Percentiles rank a stretch among this genome's conserved stretches.
Conservation (phyloP, 2,113 vertebrate genomes). For the Nothocercus nigrocapillus region DNA sequence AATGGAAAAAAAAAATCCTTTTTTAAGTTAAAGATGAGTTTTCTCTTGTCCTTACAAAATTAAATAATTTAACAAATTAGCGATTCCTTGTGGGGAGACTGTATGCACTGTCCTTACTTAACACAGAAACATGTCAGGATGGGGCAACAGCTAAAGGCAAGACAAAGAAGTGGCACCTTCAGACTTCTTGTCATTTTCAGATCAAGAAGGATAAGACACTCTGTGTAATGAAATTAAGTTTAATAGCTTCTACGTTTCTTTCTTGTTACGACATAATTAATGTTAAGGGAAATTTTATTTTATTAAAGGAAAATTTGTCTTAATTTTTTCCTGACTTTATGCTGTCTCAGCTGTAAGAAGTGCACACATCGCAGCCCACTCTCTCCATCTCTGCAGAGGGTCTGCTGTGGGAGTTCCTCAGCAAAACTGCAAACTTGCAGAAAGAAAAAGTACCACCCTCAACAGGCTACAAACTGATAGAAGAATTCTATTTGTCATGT, state of each 20-base stretch:
- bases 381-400: not conserved
- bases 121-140: not conserved
- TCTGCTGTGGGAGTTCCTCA: not conserved
- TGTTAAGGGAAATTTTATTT: not conserved
- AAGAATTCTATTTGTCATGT: not conserved
- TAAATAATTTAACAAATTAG: not conserved
- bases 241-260: not conserved
- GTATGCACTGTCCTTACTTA: not conserved
- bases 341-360: not conserved
- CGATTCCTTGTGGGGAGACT: not conserved
- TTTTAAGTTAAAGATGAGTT: not conserved
- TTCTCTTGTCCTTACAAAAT: not conserved
- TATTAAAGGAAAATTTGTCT: not conserved
- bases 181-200: not conserved
- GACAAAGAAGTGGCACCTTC: not conserved
- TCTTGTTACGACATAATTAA: not conserved
- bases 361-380: not conserved
- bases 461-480: not conserved
- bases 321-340: not conserved
- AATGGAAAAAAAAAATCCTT: not conserved
- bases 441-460: not conserved
- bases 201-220: not conserved
- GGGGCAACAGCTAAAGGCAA: not conserved
- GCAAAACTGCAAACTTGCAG: not conserved
- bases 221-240: not conserved